Percentiles rank a stretch among this genome's conserved stretches.
Conservation (phyloP, 2,888 invertebrate species). For the Hirtodrosophila confusa region DNA sequence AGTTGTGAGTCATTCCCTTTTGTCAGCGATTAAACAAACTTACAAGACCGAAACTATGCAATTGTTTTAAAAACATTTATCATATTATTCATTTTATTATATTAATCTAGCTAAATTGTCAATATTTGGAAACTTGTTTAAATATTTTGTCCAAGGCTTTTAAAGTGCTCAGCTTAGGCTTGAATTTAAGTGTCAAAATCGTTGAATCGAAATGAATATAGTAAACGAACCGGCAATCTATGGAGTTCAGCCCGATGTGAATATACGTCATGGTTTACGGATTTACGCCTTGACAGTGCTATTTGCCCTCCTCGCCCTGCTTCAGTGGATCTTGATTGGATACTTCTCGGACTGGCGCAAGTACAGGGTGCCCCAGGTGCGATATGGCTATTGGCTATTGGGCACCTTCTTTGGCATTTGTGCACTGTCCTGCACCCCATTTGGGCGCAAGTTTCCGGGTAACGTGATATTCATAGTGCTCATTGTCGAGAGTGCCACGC, state of each 20-base stretch:
- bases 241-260: conserved; percentile 27
- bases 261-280: conserved; percentile 38
- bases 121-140: not conserved
- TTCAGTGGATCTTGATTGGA: conserved; percentile 51
- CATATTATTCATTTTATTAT: not conserved
- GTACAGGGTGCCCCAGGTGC: conserved; percentile 5
- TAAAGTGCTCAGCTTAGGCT: not conserved
- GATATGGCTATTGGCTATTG: conserved; percentile 61
- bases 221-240: conserved; percentile 22
- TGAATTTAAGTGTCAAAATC: conserved; percentile 15
- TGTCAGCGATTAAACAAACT: no score
- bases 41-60: not conserved
- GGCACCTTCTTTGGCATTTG: conserved; percentile 58
- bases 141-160: not conserved
- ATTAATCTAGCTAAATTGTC: not conserved
- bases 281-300: conserved; percentile 39
- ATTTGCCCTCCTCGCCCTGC: conserved; percentile 28
- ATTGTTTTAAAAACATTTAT: not conserved
- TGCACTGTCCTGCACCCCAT: conserved; percentile 51
- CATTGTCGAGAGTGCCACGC: conserved; percentile 62
- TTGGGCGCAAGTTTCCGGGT: conserved; percentile 52
- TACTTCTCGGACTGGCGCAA: conserved; percentile 12
- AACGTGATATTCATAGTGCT: conserved; percentile 39
- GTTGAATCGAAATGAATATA: conserved; percentile 22
- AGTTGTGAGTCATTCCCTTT: no score